Percentiles rank a stretch among this genome's conserved stretches.
phyloP scores from a whole-genome alignment of 1,140 invertebrate species.

The Sitophilus oryzae region DNA sequence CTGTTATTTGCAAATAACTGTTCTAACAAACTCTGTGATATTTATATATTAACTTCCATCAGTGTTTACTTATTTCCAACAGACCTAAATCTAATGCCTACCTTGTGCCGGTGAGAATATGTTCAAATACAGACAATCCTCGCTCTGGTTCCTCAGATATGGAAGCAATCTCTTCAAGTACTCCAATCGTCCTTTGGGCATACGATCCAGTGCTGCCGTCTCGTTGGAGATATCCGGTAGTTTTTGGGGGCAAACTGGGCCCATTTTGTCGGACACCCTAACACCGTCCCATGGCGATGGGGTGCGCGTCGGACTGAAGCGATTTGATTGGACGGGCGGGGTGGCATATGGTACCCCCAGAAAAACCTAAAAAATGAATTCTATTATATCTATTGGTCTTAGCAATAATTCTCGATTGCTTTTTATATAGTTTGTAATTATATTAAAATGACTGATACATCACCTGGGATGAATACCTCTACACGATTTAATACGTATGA shows the following conservation, averaged over 20 bases:
- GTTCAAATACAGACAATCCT: slow-evolving; percentile 96
- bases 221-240: slow-evolving; percentile 79
- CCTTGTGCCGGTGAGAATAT: slow-evolving; percentile 90
- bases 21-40: no score
- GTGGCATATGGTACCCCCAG: slow-evolving; percentile 93
- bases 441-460: no score
- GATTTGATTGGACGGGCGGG: slow-evolving; percentile 77
- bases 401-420: no score
- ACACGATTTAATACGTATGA: no score
- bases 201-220: slow-evolving; percentile 69
- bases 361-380: slow-evolving; percentile 64
- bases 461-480: no score
- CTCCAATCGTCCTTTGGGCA: slow-evolving; percentile 83
- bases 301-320: slow-evolving; percentile 84
- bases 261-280: slow-evolving; percentile 68
- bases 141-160: slow-evolving; percentile 83
- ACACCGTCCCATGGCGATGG: slow-evolving; percentile 85
- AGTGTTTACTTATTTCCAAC: no score
- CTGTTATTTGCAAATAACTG: no score
- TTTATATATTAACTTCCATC: no score
- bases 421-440: no score
- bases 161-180: slow-evolving; percentile 78
- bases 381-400: no score
- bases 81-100: slow-evolving; percentile 49
- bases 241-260: slow-evolving; percentile 86